phyloP scores from a whole-genome alignment of 2,113 vertebrate species.

The Amazona vittata region DNA sequence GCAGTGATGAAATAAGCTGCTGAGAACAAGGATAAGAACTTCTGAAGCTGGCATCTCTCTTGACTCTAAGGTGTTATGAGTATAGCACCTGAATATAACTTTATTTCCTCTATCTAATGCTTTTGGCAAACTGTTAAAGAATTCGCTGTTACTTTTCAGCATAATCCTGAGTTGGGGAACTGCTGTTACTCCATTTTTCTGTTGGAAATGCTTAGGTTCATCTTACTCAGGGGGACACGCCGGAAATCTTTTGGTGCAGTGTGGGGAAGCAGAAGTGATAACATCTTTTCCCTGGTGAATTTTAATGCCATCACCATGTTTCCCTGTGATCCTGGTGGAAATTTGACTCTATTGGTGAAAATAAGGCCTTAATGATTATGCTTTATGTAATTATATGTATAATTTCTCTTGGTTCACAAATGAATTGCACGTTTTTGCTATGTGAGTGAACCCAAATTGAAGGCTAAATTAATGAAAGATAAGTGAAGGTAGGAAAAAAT shows the following conservation, averaged over 20 bases:
- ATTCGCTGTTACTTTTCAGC: neutral
- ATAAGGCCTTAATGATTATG: neutral
- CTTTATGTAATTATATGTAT: neutral
- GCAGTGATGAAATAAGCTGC: neutral
- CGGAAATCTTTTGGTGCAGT: neutral
- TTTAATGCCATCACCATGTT: neutral
- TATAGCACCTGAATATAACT: neutral
- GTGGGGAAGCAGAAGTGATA: neutral
- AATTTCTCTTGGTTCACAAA: neutral
- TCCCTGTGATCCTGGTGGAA: neutral
- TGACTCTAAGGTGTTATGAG: neutral
- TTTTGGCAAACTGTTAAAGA: neutral
- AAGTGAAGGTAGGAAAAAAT: neutral
- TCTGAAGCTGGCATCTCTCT: neutral
- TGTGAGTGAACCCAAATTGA: neutral
- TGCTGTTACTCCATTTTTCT: neutral
- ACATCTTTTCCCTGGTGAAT: neutral
- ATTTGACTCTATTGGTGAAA: neutral
- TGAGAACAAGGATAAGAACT: neutral
- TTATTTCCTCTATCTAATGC: neutral
- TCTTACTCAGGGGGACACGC: neutral
- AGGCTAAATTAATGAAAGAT: constrained; percentile 24
- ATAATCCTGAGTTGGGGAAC: neutral
- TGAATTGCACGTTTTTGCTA: neutral
- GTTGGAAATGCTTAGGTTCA: neutral